Evolutionary conservation across 2,797 vertebrate species (phyloP).

Genomic region (Chaetodon trifasciatus): DNA sequence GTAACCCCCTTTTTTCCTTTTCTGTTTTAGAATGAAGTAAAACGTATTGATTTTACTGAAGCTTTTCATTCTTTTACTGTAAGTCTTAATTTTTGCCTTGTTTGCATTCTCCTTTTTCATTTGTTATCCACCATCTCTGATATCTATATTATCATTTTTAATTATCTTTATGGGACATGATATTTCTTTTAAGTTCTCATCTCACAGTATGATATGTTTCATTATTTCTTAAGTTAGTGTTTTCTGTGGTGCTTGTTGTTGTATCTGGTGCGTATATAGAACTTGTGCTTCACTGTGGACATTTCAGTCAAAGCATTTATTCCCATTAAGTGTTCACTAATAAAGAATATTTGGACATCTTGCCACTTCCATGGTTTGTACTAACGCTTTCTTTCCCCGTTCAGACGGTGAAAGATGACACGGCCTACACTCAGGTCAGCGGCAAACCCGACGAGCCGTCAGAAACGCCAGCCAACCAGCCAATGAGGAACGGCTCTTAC

Average conservation of each 20-base stretch:
- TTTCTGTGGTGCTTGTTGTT: no score
- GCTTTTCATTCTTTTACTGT: slow-evolving; percentile 93
- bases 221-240: slow-evolving; percentile 36
- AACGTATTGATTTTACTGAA: slow-evolving; percentile 92
- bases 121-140: slow-evolving; percentile 74
- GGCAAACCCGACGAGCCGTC: slow-evolving; percentile 84
- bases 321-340: slow-evolving; percentile 28
- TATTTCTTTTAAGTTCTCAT: slow-evolving; percentile 48
- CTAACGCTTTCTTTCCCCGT: slow-evolving; percentile 26
- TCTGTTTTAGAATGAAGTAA: slow-evolving; percentile 91
- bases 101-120: slow-evolving; percentile 81
- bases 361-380: slow-evolving; percentile 15
- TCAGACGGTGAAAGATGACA: slow-evolving; percentile 88
- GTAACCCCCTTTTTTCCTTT: slow-evolving; percentile 83
- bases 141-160: slow-evolving; percentile 64
- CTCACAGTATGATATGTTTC: slow-evolving; percentile 46
- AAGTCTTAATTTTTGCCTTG: slow-evolving; percentile 88
- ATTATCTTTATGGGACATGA: slow-evolving; percentile 60
- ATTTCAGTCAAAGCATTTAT: slow-evolving; percentile 61
- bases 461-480: slow-evolving; percentile 79
- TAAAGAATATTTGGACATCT: background rate
- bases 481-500: slow-evolving; percentile 85
- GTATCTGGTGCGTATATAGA: slow-evolving; percentile 25
- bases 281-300: slow-evolving; percentile 51
- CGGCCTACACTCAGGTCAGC: slow-evolving; percentile 88